These are phyloP conservation scores for Drosophila flavopinicola DNA, from an alignment of 2,888 invertebrate species.

Conservation along the genomic window DNA sequence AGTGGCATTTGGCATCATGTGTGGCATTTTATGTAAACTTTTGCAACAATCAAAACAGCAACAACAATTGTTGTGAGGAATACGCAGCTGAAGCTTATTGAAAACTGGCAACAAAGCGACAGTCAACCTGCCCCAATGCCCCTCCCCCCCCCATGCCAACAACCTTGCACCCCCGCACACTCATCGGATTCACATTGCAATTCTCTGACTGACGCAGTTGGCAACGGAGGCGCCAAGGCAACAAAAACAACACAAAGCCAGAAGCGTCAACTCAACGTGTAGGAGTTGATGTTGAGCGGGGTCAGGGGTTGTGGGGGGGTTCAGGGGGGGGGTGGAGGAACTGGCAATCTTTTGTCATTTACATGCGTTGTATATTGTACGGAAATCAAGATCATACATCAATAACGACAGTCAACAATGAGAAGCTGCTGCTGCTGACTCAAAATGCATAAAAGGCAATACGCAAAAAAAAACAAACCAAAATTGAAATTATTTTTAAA, in stretches of 20 bases:
- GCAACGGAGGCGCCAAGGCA: constrained; percentile 58
- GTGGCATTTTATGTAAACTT: constrained; percentile 55
- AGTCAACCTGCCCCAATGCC: constrained; percentile 14
- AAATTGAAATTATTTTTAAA: constrained; percentile 51
- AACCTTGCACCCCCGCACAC: constrained; percentile 4
- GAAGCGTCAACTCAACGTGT: constrained; percentile 16
- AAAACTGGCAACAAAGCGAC: constrained; percentile 62
- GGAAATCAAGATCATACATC: constrained; percentile 78
- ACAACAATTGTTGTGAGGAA: constrained; percentile 42
- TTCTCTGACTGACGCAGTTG: constrained; percentile 39
- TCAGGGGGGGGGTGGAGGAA: neutral
- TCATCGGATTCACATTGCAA: constrained; percentile 39
- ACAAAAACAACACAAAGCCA: constrained; percentile 36
- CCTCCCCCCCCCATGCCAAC: neutral
- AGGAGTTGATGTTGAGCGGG: constrained; percentile 7
- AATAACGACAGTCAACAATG: constrained; percentile 76
- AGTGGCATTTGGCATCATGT: constrained; percentile 46
- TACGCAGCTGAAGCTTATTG: constrained; percentile 52
- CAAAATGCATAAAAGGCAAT: constrained; percentile 54
- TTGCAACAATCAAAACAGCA: constrained; percentile 34
- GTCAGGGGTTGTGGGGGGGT: neutral
- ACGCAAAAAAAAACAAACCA: constrained; percentile 14
- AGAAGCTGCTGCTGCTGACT: constrained; percentile 47
- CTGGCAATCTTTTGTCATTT: constrained; percentile 56
- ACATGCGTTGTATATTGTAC: constrained; percentile 46